Evolutionary conservation across 2,888 invertebrate species (phyloP), one percentile per base, ranked within the genome.

Genomic region (Cyclophora punctaria): DNA sequence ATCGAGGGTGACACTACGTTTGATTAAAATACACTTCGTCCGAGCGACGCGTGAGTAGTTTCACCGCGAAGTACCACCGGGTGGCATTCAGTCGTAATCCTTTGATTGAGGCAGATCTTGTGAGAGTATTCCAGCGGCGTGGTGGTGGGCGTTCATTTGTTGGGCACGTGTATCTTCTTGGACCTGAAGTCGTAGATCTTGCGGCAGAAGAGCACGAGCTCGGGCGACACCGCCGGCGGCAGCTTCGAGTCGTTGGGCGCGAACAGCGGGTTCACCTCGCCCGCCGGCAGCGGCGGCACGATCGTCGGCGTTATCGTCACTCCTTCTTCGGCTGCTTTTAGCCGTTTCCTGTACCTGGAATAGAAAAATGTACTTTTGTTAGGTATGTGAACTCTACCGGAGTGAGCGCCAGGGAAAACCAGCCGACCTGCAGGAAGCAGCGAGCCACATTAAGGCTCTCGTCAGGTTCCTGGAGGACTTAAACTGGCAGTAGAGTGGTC

Each of bases 111-210:
- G 5, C 37, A 37, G 37, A 37, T 37, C 37, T 37, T 37, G 37
- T 37, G 4, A 37, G 37, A 37, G 37, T 37, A 37, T 37, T 37
- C 37, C 37, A 37, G 37, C 37, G 37, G 5, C 37, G 5, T 5
- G 37, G 37, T 37, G 5, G 37, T 37, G 37, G 37, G 44, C 43
- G 63, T 68, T 87, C 87, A 88, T 69, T 88, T 87, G 74, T 80
- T 83, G 46, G 83, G 84, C 7, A 80, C 77, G 59, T 84, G 83
- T 57, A 94, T 91, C 66, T 94, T 90, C 76, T 96, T 97, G 68
- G 96, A 94, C 65, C 97, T 92, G 89, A 96, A 97, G 87, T 98
- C 98, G 89, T 98, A 98, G 54, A 98, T 75, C 67, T 96, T 94
- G 47, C 97, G 93, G 83, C 98, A 98, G 90, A 98, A 96, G 78